Percentiles rank a stretch among this genome's conserved stretches.
These are phyloP conservation scores for Drosophila prolongata DNA, from an alignment of 2,888 invertebrate genomes.

Conservation along the genomic window DNA sequence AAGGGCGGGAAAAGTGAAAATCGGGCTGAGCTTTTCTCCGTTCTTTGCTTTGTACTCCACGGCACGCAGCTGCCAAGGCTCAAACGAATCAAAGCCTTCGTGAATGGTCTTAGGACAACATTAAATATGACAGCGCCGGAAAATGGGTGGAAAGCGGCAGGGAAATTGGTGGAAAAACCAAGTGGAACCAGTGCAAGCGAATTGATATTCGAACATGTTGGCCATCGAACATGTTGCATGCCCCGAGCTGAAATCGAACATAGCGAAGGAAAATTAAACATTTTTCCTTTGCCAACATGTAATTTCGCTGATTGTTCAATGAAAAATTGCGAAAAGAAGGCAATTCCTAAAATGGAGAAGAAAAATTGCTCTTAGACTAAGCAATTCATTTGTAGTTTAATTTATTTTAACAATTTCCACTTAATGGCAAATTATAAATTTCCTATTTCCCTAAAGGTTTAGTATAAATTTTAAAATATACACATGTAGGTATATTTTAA, in stretches of 20 bases:
- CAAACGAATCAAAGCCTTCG: slow-evolving; percentile 59
- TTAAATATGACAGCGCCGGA: slow-evolving; percentile 33
- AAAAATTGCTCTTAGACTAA: too few relatives aligned
- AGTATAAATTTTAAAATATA: too few relatives aligned
- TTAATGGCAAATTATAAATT: too few relatives aligned
- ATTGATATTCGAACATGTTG: slow-evolving; percentile 17
- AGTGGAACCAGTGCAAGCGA: not conserved
- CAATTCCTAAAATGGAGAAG: too few relatives aligned
- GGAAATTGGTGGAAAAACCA: not conserved
- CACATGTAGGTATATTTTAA: too few relatives aligned
- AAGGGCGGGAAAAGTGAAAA: slow-evolving; percentile 57
- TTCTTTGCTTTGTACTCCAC: slow-evolving; percentile 5
- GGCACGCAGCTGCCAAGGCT: slow-evolving; percentile 4
- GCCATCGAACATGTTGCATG: slow-evolving; percentile 12
- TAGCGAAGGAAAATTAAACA: not conserved
- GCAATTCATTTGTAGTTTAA: too few relatives aligned
- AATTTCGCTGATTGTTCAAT: not conserved
- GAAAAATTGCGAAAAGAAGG: too few relatives aligned
- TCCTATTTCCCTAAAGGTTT: too few relatives aligned
- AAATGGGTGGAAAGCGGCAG: slow-evolving; percentile 4
- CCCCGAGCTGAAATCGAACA: not conserved
- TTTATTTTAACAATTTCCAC: too few relatives aligned
- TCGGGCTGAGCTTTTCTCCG: slow-evolving; percentile 24
- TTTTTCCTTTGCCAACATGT: not conserved
- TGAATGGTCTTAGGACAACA: slow-evolving; percentile 50